Conservation (phyloP, 2,113 vertebrate species). For the Axis porcinus region DNA sequence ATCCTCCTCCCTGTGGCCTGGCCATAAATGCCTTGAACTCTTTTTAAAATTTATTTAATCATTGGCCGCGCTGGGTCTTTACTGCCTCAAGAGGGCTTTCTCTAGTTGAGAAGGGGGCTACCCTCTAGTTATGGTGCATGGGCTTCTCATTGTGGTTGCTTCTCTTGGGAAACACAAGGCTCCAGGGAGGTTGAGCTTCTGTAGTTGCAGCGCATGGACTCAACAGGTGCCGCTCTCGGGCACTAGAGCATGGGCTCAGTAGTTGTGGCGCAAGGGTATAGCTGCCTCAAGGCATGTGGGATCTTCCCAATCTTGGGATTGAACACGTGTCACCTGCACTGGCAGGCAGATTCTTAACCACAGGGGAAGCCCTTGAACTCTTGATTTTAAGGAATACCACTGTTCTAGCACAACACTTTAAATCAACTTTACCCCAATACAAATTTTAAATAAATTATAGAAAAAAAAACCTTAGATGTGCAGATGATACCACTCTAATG, state of each 20-base stretch:
- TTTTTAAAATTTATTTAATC: neutral
- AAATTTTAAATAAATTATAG: neutral
- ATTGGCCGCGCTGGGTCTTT: neutral
- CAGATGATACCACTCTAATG: neutral
- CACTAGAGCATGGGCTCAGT: neutral
- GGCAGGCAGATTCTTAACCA: neutral
- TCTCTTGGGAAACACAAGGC: neutral
- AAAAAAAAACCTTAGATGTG: neutral
- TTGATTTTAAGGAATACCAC: neutral
- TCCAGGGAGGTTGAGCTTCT: neutral
- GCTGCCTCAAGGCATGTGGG: neutral
- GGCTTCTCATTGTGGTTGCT: neutral
- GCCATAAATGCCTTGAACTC: neutral
- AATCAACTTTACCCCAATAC: neutral
- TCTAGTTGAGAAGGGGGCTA: neutral
- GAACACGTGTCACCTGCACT: neutral
- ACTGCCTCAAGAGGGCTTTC: neutral
- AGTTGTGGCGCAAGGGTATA: neutral
- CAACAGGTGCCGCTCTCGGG: neutral
- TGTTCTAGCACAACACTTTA: neutral
- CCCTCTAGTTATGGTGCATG: neutral
- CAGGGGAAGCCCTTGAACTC: neutral
- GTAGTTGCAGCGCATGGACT: rapidly evolving
- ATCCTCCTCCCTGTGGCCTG: neutral
- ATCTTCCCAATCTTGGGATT: neutral